Evolutionary conservation across 2,888 invertebrate genomes (phyloP), one percentile per base, ranked within the genome.

Genomic region (Glyphotaelius pellucidus): DNA sequence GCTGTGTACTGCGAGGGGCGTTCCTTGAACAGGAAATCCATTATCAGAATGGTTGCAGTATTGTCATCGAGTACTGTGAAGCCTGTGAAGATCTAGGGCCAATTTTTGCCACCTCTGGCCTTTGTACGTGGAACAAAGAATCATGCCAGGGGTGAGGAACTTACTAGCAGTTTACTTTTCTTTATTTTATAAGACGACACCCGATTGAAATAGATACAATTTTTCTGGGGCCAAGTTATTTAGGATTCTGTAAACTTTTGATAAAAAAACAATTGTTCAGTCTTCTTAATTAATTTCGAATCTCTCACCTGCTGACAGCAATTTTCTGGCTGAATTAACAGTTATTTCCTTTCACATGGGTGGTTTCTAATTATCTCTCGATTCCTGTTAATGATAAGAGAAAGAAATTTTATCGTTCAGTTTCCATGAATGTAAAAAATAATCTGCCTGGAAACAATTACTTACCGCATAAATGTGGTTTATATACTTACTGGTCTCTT

Each of bases 91-190:
- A 81, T 89, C 80, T 90, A 79, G 67, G 42, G 85, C 91, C 91
- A 89, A 91, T 89, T 91, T 91, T 91, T 85, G 67, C 88, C 84
- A 89, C 67, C 91, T 38, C 89, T 89, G 89, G 89, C 91, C 85
- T 90, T 91, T 91, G 91, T 91, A 80, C 31, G n/a, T 38, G 42
- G 80, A 84, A 89, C 91, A 91, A 89, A 91, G 89, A 14, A 25
- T 42, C 86, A 86, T 11, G n/a, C 30, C 86, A 86, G 86, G 9
- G 86, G 47, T 30, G 47, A 42, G 47, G 7, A 85, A 12, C 42
- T 11, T 42, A 85, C 85, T 38, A 25, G 31, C 14, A 15, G 25
- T 67, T 67, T 25, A 25, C 25, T 5, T 67, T n/a, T 67, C 7
- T 67, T 67, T 5, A 19, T 25, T 67, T 67, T 25, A 9, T 19